Base-by-base conservation (phyloP, 2,113 vertebrate genomes). In the Psittacara wagleri region DNA sequence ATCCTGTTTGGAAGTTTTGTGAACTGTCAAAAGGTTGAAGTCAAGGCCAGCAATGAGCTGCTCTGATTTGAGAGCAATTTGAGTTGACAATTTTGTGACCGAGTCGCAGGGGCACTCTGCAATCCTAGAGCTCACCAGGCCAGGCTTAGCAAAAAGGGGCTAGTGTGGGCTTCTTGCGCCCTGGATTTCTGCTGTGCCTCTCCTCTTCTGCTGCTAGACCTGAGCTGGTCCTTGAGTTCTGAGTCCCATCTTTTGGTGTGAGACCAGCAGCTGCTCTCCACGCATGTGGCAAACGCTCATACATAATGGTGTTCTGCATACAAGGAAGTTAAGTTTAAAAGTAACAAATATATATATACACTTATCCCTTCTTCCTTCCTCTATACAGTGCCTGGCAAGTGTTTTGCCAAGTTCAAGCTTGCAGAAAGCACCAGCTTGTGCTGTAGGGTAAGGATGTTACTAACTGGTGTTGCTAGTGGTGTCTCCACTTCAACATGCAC, bases 401-500 rank as follows among this genome's bases (percentile, higher is more conserved):
- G 25, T 69, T 77, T 28, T 73, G 48, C 25, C 6, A 8, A 33
- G 49, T 7, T 69, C 19, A 73, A 3, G 41, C 24, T 74, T 78
- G 59, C 55, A 62, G 68, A 52, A 77, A 52, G 54, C 44, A 51
- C 6, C 44, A 48, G 33, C 7, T 31, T 70, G 41, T 46, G 55
- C 55, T 63, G 27, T 41, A 14, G 74, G 66, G 27, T 20, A 74
- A 81, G 2, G 29, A 4, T 4, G 7, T 28, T 68, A 11, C 19
- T 23, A 11, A 2, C 31, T 44, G 66, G 23, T 55, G 27, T 24
- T 64, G 18, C 39, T 74, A 1, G 29, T n/a, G 69, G 6, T 61
- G 4, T 48, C 68, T 81, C 35, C 1, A 17, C 25, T 83, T 67
- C 33, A 35, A 44, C 0, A 3, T 2, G 3, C 6, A 0, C 0